A percentile compares a stretch with the other conserved stretches of the same genome.
Evolutionary conservation across 2,888 invertebrate genomes (phyloP).

Genomic region (Cosmorhoe ocellata): DNA sequence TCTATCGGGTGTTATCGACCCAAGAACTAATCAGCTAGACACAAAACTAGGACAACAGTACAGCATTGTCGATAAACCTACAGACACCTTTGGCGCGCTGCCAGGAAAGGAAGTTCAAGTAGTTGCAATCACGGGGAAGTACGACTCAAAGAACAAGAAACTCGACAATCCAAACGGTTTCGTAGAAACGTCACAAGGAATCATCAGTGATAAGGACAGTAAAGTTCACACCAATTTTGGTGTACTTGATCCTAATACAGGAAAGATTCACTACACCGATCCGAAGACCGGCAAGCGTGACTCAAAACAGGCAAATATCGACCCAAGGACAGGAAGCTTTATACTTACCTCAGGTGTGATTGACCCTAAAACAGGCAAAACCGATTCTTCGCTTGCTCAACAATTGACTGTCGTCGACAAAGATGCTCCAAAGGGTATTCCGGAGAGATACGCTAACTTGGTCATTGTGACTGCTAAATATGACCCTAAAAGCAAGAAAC

Average conservation of each 20-base stretch:
- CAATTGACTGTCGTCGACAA: conserved; percentile 74
- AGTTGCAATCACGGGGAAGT: conserved; percentile 83
- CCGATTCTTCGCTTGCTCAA: conserved; percentile 84
- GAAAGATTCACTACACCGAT: conserved; percentile 82
- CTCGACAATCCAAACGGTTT: conserved; percentile 82
- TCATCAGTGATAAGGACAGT: conserved; percentile 87
- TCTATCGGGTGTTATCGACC: conserved; percentile 80
- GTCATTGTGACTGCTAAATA: conserved; percentile 82
- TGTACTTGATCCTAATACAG: conserved; percentile 83
- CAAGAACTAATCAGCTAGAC: conserved; percentile 82
- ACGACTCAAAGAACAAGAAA: conserved; percentile 83
- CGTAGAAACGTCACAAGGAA: conserved; percentile 75
- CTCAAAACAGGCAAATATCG: conserved; percentile 82
- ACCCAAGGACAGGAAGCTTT: conserved; percentile 81
- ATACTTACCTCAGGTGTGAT: conserved; percentile 83
- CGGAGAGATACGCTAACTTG: conserved; percentile 76
- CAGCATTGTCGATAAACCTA: conserved; percentile 83
- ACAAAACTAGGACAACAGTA: conserved; percentile 82
- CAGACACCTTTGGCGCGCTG: conserved; percentile 63
- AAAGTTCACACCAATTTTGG: conserved; percentile 86
- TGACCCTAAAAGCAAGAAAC: conserved; percentile 79
- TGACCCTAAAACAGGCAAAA: conserved; percentile 84
- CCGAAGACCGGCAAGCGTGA: conserved; percentile 84
- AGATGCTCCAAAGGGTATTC: conserved; percentile 69
- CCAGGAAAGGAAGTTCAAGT: conserved; percentile 80